Evolutionary conservation across 2,888 invertebrate species (phyloP).

Genomic region (Cryptus viduatorius): DNA sequence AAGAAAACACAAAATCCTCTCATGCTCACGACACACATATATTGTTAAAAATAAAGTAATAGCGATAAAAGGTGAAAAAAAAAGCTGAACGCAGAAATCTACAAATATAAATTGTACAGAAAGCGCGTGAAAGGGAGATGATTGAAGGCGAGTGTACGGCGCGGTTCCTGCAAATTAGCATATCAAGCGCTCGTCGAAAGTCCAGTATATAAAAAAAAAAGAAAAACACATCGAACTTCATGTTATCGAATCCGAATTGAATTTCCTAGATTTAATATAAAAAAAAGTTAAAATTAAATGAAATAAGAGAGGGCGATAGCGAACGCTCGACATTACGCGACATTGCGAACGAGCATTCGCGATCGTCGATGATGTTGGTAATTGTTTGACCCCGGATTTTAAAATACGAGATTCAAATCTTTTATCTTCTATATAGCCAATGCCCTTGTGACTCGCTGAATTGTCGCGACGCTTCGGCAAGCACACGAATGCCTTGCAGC

Average conservation of each 20-base stretch:
- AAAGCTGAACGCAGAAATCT: constrained; percentile 40
- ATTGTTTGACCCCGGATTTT: constrained; percentile 48
- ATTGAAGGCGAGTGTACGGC: constrained; percentile 19
- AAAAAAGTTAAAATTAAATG: constrained; percentile 61
- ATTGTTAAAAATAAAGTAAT: constrained; percentile 25
- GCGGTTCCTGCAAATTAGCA: constrained; percentile 66
- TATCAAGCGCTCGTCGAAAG: constrained; percentile 70
- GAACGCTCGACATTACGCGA: not conserved
- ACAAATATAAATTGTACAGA: constrained; percentile 23
- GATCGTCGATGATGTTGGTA: constrained; percentile 6
- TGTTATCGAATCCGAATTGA: constrained; percentile 70
- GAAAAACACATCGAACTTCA: constrained; percentile 68
- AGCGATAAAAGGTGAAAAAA: constrained; percentile 15
- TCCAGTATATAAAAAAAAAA: constrained; percentile 60
- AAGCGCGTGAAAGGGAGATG: constrained; percentile 25
- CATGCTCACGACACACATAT: constrained; percentile 47
- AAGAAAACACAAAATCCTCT: constrained; percentile 25
- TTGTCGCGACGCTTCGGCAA: constrained; percentile 43
- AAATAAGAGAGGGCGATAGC: constrained; percentile 17
- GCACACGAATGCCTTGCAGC: constrained; percentile 36
- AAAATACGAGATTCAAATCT: constrained; percentile 57
- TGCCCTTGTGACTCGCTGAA: constrained; percentile 44
- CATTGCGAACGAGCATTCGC: not conserved
- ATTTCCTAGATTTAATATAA: constrained; percentile 63
- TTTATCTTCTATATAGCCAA: constrained; percentile 55